These are phyloP conservation scores for Notodonta ziczac DNA, from an alignment of 2,888 invertebrate species.

Conservation along the genomic window DNA sequence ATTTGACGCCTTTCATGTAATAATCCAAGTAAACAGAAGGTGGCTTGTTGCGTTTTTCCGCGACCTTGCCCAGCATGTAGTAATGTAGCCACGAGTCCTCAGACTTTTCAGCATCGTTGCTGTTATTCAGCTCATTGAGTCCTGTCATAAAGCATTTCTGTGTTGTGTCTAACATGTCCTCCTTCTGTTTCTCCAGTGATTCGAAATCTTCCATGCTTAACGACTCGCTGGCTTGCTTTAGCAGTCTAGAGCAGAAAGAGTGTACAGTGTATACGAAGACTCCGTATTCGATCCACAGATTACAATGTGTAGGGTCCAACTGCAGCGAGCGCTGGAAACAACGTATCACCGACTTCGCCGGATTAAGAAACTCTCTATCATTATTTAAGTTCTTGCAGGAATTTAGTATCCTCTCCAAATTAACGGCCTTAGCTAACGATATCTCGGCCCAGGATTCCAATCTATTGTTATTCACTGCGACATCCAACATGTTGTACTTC, in stretches of 20 bases:
- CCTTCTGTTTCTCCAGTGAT: constrained; percentile 90
- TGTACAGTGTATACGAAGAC: constrained; percentile 95
- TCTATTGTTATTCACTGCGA: constrained; percentile 91
- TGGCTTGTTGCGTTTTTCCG: constrained; percentile 92
- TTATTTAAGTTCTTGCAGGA: constrained; percentile 86
- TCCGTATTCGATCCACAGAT: constrained; percentile 96
- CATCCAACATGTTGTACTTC: constrained; percentile 92
- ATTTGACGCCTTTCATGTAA: constrained; percentile 91
- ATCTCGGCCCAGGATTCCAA: constrained; percentile 97
- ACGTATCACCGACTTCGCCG: constrained; percentile 89
- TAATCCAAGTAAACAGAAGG: constrained; percentile 90
- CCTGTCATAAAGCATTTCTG: constrained; percentile 91
- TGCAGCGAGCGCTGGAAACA: constrained; percentile 93
- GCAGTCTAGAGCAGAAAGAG: constrained; percentile 93
- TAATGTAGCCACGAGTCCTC: constrained; percentile 97
- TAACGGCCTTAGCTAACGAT: constrained; percentile 91
- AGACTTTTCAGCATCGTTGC: constrained; percentile 80
- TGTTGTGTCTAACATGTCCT: constrained; percentile 91
- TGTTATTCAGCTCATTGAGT: constrained; percentile 84
- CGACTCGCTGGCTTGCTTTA: constrained; percentile 92
- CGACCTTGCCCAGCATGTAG: constrained; percentile 98
- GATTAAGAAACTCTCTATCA: constrained; percentile 87
- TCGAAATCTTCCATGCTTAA: constrained; percentile 90
- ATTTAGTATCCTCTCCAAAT: constrained; percentile 92
- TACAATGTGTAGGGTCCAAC: constrained; percentile 89